Evolutionary conservation across 1,140 invertebrate genomes (phyloP), one percentile per base, ranked within the genome.

Genomic region (Procambarus virginalis): DNA sequence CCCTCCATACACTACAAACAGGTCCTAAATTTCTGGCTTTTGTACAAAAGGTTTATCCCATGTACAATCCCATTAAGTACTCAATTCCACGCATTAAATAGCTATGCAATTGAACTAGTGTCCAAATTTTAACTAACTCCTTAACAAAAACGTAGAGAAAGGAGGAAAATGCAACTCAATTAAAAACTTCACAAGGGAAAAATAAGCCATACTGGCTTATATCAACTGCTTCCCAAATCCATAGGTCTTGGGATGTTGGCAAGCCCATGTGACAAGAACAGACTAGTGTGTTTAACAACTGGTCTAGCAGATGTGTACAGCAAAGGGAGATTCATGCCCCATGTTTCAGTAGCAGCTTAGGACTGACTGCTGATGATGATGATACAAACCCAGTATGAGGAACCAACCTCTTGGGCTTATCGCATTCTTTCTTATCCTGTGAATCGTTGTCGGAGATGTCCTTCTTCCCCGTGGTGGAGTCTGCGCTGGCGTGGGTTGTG

Each of bases 381-480:
- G 78, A 89, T 89, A 89, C 88, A 89, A 89, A 89, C 88, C 88
- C 88, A 89, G 80, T 70, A 84, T 84, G 88, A 89, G 88, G 88
- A 89, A 89, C 88, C 88, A 89, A 89, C 88, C 88, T 89, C 88
- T 89, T 89, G 88, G 88, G 88, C 88, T 89, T 89, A 83, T 89
- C 81, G 88, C 75, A 84, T 68, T 84, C 81, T 89, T 89, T 89
- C 80, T 84, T 84, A 84, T 89, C 88, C 80, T 89, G 73, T 49
- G 88, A 89, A 70, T 89, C 88, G 81, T 34, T 89, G 81, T 81
- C 77, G 78, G 79, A 51, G 46, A 55, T 79, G 85, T 80, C 78
- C 77, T 88, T 81, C 78, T 88, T 88, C 60, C 78, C 78, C 77
- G 70, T 45, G 4, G 73, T 60, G 60, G 78, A 80, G 78, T 80